Evolutionary conservation across 2,888 invertebrate genomes (phyloP).

Genomic region (Lepidochitona cinerea): DNA sequence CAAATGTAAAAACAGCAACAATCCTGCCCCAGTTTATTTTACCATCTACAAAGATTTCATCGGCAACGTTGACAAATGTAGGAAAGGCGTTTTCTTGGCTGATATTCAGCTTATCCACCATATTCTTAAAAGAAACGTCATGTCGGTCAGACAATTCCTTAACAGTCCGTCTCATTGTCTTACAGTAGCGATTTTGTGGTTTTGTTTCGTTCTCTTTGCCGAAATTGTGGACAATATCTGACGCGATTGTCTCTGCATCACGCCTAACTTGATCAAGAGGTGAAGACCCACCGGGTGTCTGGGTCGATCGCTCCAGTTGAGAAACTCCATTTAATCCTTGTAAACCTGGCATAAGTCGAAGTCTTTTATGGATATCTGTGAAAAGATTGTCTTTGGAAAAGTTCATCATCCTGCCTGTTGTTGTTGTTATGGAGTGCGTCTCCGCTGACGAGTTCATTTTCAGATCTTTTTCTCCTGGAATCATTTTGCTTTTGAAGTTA

Average conservation of each 20-base stretch:
- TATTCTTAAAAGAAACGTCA: constrained; percentile 60
- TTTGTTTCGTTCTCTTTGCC: constrained; percentile 42
- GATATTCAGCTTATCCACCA: constrained; percentile 61
- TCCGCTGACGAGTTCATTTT: not conserved
- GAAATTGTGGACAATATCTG: constrained; percentile 53
- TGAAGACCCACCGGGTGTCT: constrained; percentile 44
- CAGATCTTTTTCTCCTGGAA: not conserved
- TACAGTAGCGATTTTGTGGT: constrained; percentile 56
- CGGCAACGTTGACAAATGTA: constrained; percentile 61
- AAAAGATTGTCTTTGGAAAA: constrained; percentile 44
- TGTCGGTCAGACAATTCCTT: constrained; percentile 62
- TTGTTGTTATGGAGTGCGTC: not conserved
- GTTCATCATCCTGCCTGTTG: no score
- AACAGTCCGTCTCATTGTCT: constrained; percentile 66
- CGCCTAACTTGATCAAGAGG: constrained; percentile 54
- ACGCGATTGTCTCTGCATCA: constrained; percentile 55
- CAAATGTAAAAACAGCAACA: constrained; percentile 67
- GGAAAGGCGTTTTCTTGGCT: constrained; percentile 54
- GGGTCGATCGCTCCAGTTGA: constrained; percentile 43
- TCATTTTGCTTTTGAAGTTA: no score
- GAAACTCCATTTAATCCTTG: constrained; percentile 54
- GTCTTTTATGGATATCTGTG: constrained; percentile 54
- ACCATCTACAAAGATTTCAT: constrained; percentile 67
- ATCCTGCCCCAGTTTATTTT: constrained; percentile 68
- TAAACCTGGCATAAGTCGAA: constrained; percentile 47